These are phyloP conservation scores for Galaxea fascicularis DNA, from an alignment of 92 coral and sea anemone genomes.

Conservation along the genomic window DNA sequence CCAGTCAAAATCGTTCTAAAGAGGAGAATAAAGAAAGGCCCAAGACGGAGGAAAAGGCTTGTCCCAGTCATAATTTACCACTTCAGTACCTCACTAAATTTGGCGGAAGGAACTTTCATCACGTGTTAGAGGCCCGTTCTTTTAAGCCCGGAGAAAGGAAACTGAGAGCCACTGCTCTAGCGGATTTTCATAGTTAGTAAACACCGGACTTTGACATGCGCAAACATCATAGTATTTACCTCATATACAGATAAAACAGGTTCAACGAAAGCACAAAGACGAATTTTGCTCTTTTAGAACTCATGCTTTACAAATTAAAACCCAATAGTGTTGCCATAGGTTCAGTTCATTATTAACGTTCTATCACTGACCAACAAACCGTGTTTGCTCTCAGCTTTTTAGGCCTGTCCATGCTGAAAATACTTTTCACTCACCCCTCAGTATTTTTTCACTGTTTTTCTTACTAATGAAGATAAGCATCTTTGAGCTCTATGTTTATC, in stretches of 20 bases:
- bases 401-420: background rate
- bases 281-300: background rate
- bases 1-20: slow-evolving; percentile 9
- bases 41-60: slow-evolving; percentile 14
- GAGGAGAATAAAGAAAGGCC: slow-evolving; percentile 23
- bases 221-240: background rate
- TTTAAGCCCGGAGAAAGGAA: slow-evolving; percentile 76
- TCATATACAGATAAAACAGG: background rate
- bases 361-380: too few species aligned
- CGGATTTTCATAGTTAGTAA: slow-evolving; percentile 58
- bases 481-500: too few species aligned
- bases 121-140: slow-evolving; percentile 85
- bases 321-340: background rate
- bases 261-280: background rate
- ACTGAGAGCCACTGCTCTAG: slow-evolving; percentile 59
- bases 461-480: too few species aligned
- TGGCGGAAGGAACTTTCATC: slow-evolving; percentile 75
- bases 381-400: too few species aligned
- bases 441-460: background rate
- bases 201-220: background rate
- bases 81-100: slow-evolving; percentile 70
- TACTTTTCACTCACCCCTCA: background rate
- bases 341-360: too few species aligned
- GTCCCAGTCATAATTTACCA: slow-evolving; percentile 37
- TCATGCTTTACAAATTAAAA: background rate